phyloP scores from a whole-genome alignment of 2,113 vertebrate genomes.

The Chaetops frenatus region DNA sequence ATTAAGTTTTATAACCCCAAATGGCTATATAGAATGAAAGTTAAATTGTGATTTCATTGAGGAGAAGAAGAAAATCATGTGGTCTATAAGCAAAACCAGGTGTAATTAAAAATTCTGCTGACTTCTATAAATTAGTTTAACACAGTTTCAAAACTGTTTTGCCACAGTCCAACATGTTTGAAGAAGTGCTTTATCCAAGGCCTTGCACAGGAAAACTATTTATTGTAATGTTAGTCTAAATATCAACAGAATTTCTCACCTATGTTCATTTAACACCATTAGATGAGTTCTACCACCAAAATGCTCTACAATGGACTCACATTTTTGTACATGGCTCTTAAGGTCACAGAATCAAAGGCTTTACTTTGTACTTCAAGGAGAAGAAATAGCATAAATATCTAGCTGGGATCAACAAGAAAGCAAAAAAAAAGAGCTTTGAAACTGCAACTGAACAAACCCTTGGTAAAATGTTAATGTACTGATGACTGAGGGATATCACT shows the following conservation, averaged over 20 bases:
- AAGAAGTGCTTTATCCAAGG: neutral
- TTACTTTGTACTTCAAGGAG: neutral
- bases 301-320: neutral
- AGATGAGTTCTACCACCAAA: neutral
- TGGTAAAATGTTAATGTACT: neutral
- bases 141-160: neutral
- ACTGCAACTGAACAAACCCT: neutral
- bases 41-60: neutral
- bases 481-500: slow-evolving; percentile 5
- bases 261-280: neutral
- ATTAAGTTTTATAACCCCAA: neutral
- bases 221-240: neutral
- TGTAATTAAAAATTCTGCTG: neutral
- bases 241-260: neutral
- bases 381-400: neutral
- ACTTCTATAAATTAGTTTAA: neutral
- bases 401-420: neutral
- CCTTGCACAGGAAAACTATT: neutral
- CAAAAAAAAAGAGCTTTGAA: neutral
- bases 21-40: neutral
- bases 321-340: neutral
- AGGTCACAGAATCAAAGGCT: neutral
- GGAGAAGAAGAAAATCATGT: neutral
- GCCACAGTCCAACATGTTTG: neutral
- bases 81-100: neutral